A percentile compares a stretch with the other conserved stretches of the same genome.
Conservation (phyloP, 1,140 invertebrate genomes). For the Cydia strobilella region DNA sequence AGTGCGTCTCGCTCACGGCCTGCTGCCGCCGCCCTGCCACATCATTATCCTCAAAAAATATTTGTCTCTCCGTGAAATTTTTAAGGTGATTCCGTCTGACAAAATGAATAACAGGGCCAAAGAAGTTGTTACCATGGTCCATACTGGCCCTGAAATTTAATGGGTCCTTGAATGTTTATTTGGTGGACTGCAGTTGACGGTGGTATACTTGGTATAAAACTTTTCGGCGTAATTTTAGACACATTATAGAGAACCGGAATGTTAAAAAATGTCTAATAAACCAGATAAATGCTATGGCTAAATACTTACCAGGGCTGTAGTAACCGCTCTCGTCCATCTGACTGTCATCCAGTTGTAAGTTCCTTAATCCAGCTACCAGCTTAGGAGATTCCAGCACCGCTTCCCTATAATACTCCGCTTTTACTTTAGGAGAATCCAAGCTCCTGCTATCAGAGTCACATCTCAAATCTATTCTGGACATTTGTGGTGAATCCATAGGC, state of each 20-base stretch:
- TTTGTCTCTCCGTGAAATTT: not conserved
- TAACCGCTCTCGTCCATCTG: conserved; percentile 74
- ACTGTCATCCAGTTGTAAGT: conserved; percentile 69
- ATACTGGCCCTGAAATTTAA: too few relatives aligned
- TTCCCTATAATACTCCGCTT: conserved; percentile 74
- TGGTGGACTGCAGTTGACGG: too few relatives aligned
- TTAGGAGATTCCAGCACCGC: conserved; percentile 64
- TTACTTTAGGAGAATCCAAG: conserved; percentile 74
- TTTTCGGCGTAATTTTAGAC: too few relatives aligned
- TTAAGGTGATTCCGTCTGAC: too few relatives aligned
- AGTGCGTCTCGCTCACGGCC: conserved; percentile 60
- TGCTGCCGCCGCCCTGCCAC: conserved; percentile 60
- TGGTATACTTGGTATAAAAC: too few relatives aligned
- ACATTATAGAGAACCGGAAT: too few relatives aligned
- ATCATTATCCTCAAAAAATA: conserved; percentile 21
- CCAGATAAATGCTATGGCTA: not conserved
- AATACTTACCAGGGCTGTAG: conserved; percentile 63
- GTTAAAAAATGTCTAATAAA: too few relatives aligned
- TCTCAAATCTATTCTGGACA: conserved; percentile 71
- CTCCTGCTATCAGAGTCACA: conserved; percentile 73
- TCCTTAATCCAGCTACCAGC: conserved; percentile 63
- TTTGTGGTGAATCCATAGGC: conserved; percentile 77
- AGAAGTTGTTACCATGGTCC: too few relatives aligned
- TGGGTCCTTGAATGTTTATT: too few relatives aligned
- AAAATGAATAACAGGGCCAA: too few relatives aligned